phyloP scores from a whole-genome alignment of 2,797 vertebrate species.

The Bryconaethiops microstoma region DNA sequence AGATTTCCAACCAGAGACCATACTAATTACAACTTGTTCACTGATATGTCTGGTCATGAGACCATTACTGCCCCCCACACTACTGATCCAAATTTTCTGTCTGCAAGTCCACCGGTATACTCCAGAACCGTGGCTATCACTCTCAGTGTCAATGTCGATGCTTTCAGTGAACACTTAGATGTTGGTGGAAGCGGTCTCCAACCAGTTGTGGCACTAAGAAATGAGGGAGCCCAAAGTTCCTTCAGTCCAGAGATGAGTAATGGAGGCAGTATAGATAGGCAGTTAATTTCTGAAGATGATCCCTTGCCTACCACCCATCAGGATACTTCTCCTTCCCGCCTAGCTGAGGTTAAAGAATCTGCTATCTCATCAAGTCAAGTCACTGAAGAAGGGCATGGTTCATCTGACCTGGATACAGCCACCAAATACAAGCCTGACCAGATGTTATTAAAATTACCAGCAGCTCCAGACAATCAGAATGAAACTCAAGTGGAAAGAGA shows the following conservation, averaged over 20 bases:
- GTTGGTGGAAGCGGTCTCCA: neutral
- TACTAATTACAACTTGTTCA: neutral
- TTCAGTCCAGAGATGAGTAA: conserved; percentile 1
- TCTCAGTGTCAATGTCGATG: conserved; percentile 20
- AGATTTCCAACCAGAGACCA: neutral
- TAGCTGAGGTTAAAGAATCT: neutral
- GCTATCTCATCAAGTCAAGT: neutral
- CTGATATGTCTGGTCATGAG: neutral
- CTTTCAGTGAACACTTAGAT: conserved; percentile 35
- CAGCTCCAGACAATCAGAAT: neutral
- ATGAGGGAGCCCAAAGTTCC: neutral
- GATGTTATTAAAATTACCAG: conserved; percentile 3
- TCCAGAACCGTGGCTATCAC: conserved; percentile 42
- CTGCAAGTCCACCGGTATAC: neutral
- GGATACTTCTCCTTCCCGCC: neutral
- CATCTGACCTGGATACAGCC: neutral
- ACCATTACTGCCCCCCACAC: neutral
- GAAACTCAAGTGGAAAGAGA: neutral
- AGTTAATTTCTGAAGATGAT: conserved; percentile 2
- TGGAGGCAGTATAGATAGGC: conserved; percentile 9
- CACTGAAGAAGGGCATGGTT: neutral
- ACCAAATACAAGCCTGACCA: conserved; percentile 7
- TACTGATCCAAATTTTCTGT: neutral
- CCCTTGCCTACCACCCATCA: neutral
- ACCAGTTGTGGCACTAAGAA: neutral